Conservation (phyloP, 2,888 invertebrate genomes). For the Nephrotoma appendiculata region DNA sequence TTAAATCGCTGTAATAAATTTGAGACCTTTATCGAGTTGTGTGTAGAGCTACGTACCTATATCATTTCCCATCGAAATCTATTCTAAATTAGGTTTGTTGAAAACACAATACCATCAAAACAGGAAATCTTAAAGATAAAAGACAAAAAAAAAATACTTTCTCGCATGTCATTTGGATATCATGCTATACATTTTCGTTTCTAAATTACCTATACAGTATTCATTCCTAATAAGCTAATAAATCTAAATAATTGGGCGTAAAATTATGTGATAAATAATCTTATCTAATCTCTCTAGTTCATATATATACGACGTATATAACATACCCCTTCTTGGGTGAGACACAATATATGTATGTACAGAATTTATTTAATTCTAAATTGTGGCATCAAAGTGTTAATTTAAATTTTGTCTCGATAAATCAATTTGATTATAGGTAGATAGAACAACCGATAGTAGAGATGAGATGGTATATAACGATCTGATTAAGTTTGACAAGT, state of each 20-base stretch:
- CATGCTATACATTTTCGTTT: not conserved
- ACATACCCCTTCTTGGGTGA: not conserved
- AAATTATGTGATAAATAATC: slow-evolving; percentile 4
- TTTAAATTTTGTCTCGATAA: not conserved
- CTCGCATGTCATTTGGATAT: not conserved
- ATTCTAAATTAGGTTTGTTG: not conserved
- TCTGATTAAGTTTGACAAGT: not conserved
- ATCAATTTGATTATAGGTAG: not conserved
- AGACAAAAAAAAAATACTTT: not conserved
- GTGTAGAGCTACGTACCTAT: not conserved
- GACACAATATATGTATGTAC: not conserved
- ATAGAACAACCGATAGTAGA: not conserved
- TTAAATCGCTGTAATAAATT: not conserved
- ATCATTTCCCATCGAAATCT: not conserved
- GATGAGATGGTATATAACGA: not conserved
- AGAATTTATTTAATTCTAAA: not conserved
- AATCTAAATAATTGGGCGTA: slow-evolving; percentile 1
- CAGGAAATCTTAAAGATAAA: not conserved
- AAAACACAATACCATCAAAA: not conserved
- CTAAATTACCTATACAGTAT: not conserved
- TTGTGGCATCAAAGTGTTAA: not conserved
- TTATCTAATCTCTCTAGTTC: not conserved
- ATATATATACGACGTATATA: not conserved
- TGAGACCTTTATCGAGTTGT: not conserved
- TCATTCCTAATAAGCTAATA: not conserved